A percentile compares a stretch with the other conserved stretches of the same genome.
Conservation (phyloP, 53 echinoderm and acorn worm species). For the Zoroaster sp. region DNA sequence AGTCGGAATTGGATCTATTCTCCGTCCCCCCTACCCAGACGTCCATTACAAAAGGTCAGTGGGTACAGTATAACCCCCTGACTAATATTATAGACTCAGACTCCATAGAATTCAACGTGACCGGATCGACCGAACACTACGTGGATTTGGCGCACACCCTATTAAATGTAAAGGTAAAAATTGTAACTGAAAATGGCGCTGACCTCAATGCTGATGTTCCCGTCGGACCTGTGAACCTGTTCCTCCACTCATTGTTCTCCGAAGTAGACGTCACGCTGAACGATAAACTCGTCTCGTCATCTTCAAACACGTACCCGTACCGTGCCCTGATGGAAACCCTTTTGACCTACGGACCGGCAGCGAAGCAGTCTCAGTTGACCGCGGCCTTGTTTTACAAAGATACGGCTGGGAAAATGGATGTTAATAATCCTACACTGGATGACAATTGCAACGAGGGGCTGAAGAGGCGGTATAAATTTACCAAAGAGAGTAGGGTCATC, state of each 20-base stretch:
- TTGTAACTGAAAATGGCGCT: constrained; percentile 47
- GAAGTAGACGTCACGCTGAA: constrained; percentile 74
- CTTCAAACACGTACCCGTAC: constrained; percentile 67
- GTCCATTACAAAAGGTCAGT: constrained; percentile 52
- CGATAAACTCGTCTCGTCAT: constrained; percentile 66
- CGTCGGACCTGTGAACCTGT: constrained; percentile 69
- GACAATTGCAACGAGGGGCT: constrained; percentile 52
- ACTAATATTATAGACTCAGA: constrained; percentile 11
- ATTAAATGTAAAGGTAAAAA: constrained; percentile 63
- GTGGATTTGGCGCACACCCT: constrained; percentile 63
- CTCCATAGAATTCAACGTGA: constrained; percentile 21
- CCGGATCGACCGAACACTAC: constrained; percentile 71
- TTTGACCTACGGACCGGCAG: constrained; percentile 61
- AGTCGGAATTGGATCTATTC: constrained; percentile 71
- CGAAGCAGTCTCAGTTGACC: constrained; percentile 74
- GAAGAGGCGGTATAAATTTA: constrained; percentile 17
- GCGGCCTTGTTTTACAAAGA: constrained; percentile 76
- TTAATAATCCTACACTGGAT: constrained; percentile 26
- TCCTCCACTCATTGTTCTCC: constrained; percentile 68
- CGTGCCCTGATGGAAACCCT: constrained; percentile 65
- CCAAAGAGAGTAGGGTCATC: constrained; percentile 20
- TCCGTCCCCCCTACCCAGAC: constrained; percentile 73
- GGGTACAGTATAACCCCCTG: constrained; percentile 70
- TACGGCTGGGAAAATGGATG: constrained; percentile 68
- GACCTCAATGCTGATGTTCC: constrained; percentile 49